Base-by-base conservation (phyloP, 2,797 vertebrate species). In the Macroramphosus scolopax region DNA sequence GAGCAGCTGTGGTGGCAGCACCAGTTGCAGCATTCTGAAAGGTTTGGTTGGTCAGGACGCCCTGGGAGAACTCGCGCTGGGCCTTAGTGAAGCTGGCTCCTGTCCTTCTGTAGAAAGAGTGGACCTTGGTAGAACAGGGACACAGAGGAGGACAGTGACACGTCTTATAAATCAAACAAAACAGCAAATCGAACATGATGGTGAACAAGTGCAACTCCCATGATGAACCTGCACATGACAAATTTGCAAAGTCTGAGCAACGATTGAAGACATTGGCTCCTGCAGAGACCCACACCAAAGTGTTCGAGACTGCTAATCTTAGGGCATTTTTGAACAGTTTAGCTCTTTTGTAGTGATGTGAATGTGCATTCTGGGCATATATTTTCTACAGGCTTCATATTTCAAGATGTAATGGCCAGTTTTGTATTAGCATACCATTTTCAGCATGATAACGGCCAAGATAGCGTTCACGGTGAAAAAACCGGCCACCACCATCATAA, bases 1-100 rank as follows among this genome's bases (percentile, higher is more conserved):
- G 93, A 22, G 94, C 92, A 3, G 93, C 93, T 0, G 92, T 73
- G 6, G 92, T 53, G 17, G 94, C 93, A 0, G 82, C 92, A 0
- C 43, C 75, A 0, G 91, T 9, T 0, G 94, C 92, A 0, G 92
- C 90, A 0, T 15, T 89, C 78, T 94, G 96, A 81, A 98, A 89
- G 51, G 78, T 83, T 40, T 88, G 86, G 84, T 89, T 98, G 68
- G 83, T 90, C 70, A 98, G 78, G 74, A 99, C 92, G 26, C 92
- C 95, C 15, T 90, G 89, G 46, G 95, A 96, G 63, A 99, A 97
- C 80, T 99, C 96, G 41, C 94, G 91, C 75, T 98, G 96, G 3
- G 96, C 97, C 66, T 96, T 94, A 46, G 91, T 89, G 88, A 99
- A 98, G 75, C 93, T 99, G 77, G 97, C 97, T 6, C 95, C 93